Evolutionary conservation across 2,113 vertebrate genomes (phyloP).

Genomic region (Pelecanus crispus): DNA sequence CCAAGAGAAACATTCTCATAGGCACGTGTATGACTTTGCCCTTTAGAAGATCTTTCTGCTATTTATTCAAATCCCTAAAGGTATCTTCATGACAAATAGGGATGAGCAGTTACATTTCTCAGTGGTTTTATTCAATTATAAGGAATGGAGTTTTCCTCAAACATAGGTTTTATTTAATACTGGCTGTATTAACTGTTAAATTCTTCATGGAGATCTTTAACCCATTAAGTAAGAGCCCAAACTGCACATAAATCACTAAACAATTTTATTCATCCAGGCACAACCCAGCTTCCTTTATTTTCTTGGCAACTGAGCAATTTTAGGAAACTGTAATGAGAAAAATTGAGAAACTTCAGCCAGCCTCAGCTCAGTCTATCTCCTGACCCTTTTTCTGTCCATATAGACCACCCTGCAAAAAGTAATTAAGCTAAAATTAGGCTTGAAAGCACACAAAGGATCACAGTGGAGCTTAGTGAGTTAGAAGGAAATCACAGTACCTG

Average conservation of each 20-base stretch:
- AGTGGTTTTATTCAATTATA: constrained; percentile 10
- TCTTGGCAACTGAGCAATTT: not conserved
- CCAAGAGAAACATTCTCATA: not conserved
- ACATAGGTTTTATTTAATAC: not conserved
- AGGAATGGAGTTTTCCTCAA: not conserved
- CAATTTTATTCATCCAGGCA: not conserved
- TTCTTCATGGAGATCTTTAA: not conserved
- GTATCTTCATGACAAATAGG: not conserved
- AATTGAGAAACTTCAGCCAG: not conserved
- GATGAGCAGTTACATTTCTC: constrained; percentile 19
- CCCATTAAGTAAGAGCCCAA: not conserved
- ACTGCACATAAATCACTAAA: not conserved
- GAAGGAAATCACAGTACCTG: not conserved
- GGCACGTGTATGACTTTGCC: not conserved
- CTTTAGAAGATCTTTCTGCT: not conserved
- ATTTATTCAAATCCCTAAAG: not conserved
- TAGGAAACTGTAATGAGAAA: not conserved
- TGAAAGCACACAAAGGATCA: not conserved
- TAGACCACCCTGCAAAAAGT: not conserved
- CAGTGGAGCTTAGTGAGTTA: not conserved
- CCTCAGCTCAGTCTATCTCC: not conserved
- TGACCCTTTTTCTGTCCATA: not conserved
- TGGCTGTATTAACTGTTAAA: not conserved
- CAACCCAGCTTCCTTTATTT: not conserved
- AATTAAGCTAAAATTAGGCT: not conserved